These are phyloP conservation scores for Anguilla obscura DNA, from an alignment of 2,797 vertebrate species.

Conservation along the genomic window DNA sequence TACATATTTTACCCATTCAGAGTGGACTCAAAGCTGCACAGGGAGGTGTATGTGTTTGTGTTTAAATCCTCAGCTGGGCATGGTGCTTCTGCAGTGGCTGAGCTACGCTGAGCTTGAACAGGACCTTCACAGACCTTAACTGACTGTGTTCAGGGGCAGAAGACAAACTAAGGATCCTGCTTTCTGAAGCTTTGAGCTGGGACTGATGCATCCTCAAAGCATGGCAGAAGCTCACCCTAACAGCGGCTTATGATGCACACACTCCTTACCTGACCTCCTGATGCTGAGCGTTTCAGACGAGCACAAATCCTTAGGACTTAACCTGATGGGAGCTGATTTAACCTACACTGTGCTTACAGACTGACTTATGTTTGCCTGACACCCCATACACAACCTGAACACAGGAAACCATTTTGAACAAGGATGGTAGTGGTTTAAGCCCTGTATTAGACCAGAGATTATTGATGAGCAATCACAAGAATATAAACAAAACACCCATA, in stretches of 20 bases:
- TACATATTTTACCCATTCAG: neutral
- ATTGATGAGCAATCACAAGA: neutral
- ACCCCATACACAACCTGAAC: neutral
- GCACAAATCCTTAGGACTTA: neutral
- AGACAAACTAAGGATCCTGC: neutral
- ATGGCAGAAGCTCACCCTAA: neutral
- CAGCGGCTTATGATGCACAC: neutral
- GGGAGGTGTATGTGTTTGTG: neutral
- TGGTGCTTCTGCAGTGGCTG: neutral
- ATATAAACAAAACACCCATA: neutral
- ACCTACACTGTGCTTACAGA: neutral
- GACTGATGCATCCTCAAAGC: neutral
- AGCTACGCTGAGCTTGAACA: neutral
- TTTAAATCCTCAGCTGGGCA: neutral
- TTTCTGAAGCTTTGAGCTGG: neutral
- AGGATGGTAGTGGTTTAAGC: neutral
- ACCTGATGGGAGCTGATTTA: neutral
- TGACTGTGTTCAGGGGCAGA: neutral
- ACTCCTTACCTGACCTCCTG: neutral
- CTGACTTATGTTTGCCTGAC: neutral
- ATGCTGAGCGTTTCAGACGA: neutral
- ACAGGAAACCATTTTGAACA: neutral
- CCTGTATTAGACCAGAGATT: neutral
- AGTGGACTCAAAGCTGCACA: neutral
- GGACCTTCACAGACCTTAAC: neutral